Evolutionary conservation across 2,888 invertebrate species (phyloP).

Genomic region (Palloptera scutellata): DNA sequence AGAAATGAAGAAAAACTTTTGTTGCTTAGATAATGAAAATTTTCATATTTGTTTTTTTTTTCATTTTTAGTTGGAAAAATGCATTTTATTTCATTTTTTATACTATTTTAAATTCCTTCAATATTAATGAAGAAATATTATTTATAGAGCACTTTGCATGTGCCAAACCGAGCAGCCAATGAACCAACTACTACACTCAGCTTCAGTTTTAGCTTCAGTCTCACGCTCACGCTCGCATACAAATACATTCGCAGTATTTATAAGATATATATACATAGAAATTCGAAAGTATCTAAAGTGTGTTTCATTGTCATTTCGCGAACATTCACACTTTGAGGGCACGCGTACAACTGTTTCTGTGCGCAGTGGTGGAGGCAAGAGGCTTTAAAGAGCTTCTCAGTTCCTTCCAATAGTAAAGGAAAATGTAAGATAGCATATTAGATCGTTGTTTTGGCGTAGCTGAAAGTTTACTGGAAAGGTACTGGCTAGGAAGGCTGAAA

Average conservation of each 20-base stretch:
- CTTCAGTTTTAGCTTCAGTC: too few relatives aligned
- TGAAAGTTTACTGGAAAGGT: too few relatives aligned
- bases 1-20: background rate
- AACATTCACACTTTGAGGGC: background rate
- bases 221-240: too few relatives aligned
- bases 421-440: too few relatives aligned
- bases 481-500: too few relatives aligned
- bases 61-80: background rate
- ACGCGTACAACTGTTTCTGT: background rate
- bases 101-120: constrained; percentile 15
- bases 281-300: background rate
- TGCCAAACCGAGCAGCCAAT: too few relatives aligned
- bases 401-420: too few relatives aligned
- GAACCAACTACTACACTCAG: too few relatives aligned
- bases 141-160: background rate
- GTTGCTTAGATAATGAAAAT: background rate
- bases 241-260: too few relatives aligned
- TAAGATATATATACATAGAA: background rate
- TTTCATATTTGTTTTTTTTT: background rate
- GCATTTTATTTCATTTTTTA: background rate
- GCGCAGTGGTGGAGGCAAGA: too few relatives aligned
- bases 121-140: constrained; percentile 30
- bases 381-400: too few relatives aligned
- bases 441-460: too few relatives aligned
- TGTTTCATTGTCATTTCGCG: background rate